A percentile compares a stretch with the other conserved stretches of the same genome.
phyloP scores from a whole-genome alignment of 2,797 vertebrate genomes.

The Tokudaia muenninki region DNA sequence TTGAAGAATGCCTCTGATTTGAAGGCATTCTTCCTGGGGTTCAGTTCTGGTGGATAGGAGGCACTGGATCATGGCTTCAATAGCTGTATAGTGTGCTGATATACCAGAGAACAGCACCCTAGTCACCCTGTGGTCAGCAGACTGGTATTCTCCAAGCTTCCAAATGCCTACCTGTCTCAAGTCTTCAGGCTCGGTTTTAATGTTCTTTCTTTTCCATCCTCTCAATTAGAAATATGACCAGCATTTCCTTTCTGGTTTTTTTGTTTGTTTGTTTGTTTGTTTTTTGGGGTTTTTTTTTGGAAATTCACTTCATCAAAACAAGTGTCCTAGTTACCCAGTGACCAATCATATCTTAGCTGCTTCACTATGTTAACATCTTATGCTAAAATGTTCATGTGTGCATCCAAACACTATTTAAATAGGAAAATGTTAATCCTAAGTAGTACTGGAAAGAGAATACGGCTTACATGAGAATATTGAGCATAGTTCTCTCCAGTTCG shows the following conservation, averaged over 20 bases:
- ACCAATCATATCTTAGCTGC: slow-evolving; percentile 71
- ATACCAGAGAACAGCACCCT: slow-evolving; percentile 94
- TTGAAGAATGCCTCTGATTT: slow-evolving; percentile 96
- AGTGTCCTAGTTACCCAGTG: slow-evolving; percentile 75
- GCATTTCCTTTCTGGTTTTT: slow-evolving; percentile 83
- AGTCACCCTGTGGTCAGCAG: slow-evolving; percentile 92
- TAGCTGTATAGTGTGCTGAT: slow-evolving; percentile 96
- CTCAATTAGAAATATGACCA: slow-evolving; percentile 61
- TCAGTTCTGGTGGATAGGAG: slow-evolving; percentile 93
- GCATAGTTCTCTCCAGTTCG: not conserved
- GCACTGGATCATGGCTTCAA: slow-evolving; percentile 98
- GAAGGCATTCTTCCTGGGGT: slow-evolving; percentile 95
- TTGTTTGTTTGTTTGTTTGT: slow-evolving; percentile 75
- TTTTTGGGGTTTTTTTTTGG: slow-evolving; percentile 76
- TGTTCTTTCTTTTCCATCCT: slow-evolving; percentile 85
- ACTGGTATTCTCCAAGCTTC: slow-evolving; percentile 89
- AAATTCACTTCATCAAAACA: slow-evolving; percentile 81
- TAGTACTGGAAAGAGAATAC: not conserved
- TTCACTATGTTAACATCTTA: slow-evolving; percentile 69
- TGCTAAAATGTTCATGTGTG: slow-evolving; percentile 52
- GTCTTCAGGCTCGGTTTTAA: slow-evolving; percentile 90
- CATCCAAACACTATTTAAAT: slow-evolving; percentile 51
- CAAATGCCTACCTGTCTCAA: slow-evolving; percentile 87
- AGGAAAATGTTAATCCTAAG: slow-evolving; percentile 34
- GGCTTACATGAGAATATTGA: not conserved